A percentile compares a stretch with the other conserved stretches of the same genome.
phyloP scores from a whole-genome alignment of 1,140 invertebrate species.

The Drosophila ohnishii region DNA sequence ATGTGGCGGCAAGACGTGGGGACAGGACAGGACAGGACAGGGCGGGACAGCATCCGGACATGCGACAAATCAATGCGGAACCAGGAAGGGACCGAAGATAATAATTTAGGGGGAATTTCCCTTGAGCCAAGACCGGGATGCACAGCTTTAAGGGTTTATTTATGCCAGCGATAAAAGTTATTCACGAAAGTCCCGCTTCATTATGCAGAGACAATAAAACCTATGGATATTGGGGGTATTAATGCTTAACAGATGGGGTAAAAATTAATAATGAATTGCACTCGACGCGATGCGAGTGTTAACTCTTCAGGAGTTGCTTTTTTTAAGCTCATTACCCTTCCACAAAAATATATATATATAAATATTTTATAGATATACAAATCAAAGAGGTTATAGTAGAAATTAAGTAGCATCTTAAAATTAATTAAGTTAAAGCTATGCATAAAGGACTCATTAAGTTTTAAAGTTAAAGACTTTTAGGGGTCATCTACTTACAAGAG shows the following conservation, averaged over 20 bases:
- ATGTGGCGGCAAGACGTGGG: conserved; percentile 17
- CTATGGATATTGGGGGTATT: conserved; percentile 2
- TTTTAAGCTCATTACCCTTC: not conserved
- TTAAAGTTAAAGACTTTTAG: not conserved
- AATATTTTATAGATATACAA: not conserved
- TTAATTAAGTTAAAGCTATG: not conserved
- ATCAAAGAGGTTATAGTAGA: not conserved
- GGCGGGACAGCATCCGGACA: conserved; percentile 24
- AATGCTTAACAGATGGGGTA: conserved; percentile 2
- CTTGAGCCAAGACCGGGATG: conserved; percentile 7
- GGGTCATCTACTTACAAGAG: not conserved
- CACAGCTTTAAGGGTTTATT: conserved; percentile 13
- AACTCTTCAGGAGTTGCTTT: not conserved
- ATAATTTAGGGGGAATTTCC: conserved; percentile 50
- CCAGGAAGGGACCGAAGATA: conserved; percentile 48
- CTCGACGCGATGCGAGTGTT: not conserved
- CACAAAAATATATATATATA: not conserved
- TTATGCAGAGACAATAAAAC: conserved; percentile 22
- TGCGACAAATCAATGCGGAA: conserved; percentile 49
- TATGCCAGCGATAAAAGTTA: conserved; percentile 10
- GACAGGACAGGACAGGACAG: conserved; percentile 1
- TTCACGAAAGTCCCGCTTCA: conserved; percentile 18
- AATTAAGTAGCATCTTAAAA: not conserved
- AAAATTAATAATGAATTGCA: conserved; percentile 5
- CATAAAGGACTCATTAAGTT: not conserved